Evolutionary conservation across 2,888 invertebrate species (phyloP).

Genomic region (Hylaea fasciaria): DNA sequence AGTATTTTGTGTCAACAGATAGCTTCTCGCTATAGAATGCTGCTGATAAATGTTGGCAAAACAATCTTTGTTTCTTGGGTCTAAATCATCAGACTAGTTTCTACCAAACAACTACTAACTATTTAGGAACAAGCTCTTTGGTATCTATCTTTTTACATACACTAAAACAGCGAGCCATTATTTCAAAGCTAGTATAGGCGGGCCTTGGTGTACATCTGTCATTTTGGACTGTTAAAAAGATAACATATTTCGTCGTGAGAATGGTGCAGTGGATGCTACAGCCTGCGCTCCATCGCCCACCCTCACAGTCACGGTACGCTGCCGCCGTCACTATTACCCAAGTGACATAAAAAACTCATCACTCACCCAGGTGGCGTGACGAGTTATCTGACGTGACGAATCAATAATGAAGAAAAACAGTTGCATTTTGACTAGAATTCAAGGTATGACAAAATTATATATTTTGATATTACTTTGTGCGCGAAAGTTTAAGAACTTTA

Average conservation of each 20-base stretch:
- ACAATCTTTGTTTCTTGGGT: too few species aligned
- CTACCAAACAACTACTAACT: too few species aligned
- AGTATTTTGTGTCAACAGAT: slow-evolving; percentile 6
- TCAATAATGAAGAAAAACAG: slow-evolving; percentile 24
- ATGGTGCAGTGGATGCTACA: slow-evolving; percentile 15
- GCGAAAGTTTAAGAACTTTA: too few species aligned
- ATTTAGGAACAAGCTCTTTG: too few species aligned
- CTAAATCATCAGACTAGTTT: too few species aligned
- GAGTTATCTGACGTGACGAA: slow-evolving; percentile 49
- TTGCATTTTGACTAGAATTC: not conserved
- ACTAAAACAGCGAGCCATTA: too few species aligned
- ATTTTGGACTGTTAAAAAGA: slow-evolving; percentile 3
- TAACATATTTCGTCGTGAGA: slow-evolving; percentile 16
- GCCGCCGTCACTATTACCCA: slow-evolving; percentile 27
- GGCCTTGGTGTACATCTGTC: too few species aligned
- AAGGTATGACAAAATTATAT: too few species aligned
- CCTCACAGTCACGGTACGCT: slow-evolving; percentile 36
- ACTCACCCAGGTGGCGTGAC: slow-evolving; percentile 44
- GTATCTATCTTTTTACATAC: too few species aligned
- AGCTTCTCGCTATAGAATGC: too few species aligned
- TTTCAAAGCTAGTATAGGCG: too few species aligned
- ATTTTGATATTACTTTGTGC: too few species aligned
- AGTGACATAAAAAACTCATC: slow-evolving; percentile 37
- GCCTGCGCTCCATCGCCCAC: slow-evolving; percentile 31
- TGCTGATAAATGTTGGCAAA: slow-evolving; percentile 3